Percentiles rank a stretch among this genome's conserved stretches.
phyloP scores from a whole-genome alignment of 2,797 vertebrate species.

The Rhinella marina region DNA sequence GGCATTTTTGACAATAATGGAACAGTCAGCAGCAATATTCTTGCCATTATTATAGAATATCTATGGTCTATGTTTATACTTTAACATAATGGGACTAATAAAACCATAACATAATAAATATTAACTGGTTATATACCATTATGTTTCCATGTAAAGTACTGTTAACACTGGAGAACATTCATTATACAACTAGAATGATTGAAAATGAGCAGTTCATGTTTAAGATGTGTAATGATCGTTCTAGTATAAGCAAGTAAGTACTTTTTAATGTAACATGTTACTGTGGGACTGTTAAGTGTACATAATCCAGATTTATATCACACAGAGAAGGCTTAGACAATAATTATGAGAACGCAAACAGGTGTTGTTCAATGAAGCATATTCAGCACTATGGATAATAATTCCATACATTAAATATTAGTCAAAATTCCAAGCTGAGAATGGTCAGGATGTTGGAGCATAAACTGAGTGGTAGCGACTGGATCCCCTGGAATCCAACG shows the following conservation, averaged over 20 bases:
- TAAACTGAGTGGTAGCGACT: slow-evolving; percentile 34
- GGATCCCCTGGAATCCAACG: neutral
- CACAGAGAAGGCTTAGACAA: neutral
- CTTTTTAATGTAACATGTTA: neutral
- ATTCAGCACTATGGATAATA: neutral
- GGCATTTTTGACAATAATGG: no score
- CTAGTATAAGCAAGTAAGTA: neutral
- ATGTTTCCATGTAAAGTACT: neutral
- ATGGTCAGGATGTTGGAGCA: neutral
- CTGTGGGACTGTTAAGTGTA: neutral
- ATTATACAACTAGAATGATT: neutral
- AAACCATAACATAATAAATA: neutral
- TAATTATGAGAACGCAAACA: neutral
- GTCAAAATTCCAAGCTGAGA: neutral
- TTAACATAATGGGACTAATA: neutral
- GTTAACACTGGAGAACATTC: neutral
- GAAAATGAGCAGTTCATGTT: neutral
- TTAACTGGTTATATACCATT: neutral
- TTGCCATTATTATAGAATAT: neutral
- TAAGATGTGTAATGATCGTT: neutral
- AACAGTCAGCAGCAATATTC: no score
- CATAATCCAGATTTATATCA: neutral
- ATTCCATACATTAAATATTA: neutral
- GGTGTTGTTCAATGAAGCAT: neutral
- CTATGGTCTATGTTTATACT: neutral